Percentiles rank a stretch among this genome's conserved stretches.
Conservation (phyloP, 2,797 vertebrate species). For the Leptatherina wallacei region DNA sequence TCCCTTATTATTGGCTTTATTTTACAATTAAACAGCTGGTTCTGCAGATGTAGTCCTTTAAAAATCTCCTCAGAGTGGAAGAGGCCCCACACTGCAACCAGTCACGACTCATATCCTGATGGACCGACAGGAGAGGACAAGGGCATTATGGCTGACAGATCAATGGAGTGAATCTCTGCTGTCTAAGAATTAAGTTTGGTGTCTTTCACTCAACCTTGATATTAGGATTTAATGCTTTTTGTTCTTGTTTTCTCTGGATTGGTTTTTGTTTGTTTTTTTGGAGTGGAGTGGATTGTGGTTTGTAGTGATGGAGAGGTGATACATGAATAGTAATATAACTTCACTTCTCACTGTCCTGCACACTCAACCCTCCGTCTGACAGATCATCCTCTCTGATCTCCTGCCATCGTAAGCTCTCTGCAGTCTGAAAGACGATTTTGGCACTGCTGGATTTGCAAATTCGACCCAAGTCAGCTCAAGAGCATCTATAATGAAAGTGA, state of each 20-base stretch:
- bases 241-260: slow-evolving; percentile 2
- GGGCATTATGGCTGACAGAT: slow-evolving; percentile 50
- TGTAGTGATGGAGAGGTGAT: slow-evolving; percentile 23
- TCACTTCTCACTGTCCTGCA: slow-evolving; percentile 40
- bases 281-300: slow-evolving; percentile 7
- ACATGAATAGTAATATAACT: slow-evolving; percentile 49
- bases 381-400: slow-evolving; percentile 60
- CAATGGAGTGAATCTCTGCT: slow-evolving; percentile 24
- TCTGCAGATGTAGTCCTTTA: slow-evolving; percentile 58
- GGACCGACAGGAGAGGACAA: slow-evolving; percentile 29
- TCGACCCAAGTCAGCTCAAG: slow-evolving; percentile 33
- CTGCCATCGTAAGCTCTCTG: slow-evolving; percentile 49
- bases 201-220: slow-evolving; percentile 24
- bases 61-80: slow-evolving; percentile 24
- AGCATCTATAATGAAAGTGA: slow-evolving; percentile 40
- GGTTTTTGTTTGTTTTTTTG: background rate
- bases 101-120: slow-evolving; percentile 35
- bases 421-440: slow-evolving; percentile 61
- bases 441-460: slow-evolving; percentile 54
- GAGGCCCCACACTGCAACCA: slow-evolving; percentile 20
- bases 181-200: slow-evolving; percentile 28
- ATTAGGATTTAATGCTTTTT: slow-evolving; percentile 5
- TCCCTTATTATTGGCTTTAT: slow-evolving; percentile 12
- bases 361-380: slow-evolving; percentile 44
- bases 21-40: slow-evolving; percentile 7